Evolutionary conservation across 92 coral and sea anemone genomes (phyloP).

Genomic region (Siderastrea siderea): DNA sequence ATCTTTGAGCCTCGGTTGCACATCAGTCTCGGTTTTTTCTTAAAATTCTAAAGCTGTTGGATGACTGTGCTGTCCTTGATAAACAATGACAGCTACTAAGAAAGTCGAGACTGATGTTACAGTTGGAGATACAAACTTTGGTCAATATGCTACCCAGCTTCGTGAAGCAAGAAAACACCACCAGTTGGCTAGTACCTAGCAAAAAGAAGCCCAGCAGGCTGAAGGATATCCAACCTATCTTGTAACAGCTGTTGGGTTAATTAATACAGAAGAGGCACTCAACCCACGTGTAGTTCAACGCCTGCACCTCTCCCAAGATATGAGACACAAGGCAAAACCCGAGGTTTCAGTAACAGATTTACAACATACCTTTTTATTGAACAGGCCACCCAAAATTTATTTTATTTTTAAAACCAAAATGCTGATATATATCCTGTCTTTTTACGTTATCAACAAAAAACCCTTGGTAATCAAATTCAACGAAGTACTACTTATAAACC

Average conservation of each 20-base stretch:
- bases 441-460: too few relatives aligned
- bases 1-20: too few relatives aligned
- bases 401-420: too few relatives aligned
- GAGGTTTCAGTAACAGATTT: too few relatives aligned
- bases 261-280: background rate
- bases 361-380: background rate
- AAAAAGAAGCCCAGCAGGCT: background rate
- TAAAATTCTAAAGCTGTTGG: background rate
- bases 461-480: too few relatives aligned
- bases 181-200: background rate
- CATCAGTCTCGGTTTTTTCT: too few relatives aligned
- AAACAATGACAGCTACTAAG: constrained; percentile 9
- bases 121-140: constrained; percentile 21
- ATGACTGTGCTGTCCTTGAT: constrained; percentile 12
- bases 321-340: too few relatives aligned
- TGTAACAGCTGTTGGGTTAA: constrained; percentile 2
- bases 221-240: constrained; percentile 1
- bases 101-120: constrained; percentile 29
- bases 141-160: constrained; percentile 1
- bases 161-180: constrained; percentile 21
- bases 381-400: too few relatives aligned
- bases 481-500: too few relatives aligned
- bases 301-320: too few relatives aligned
- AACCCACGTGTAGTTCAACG: too few relatives aligned
- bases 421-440: too few relatives aligned